These are phyloP conservation scores for Dicycla oo DNA, from an alignment of 2,888 invertebrate genomes.

Conservation along the genomic window DNA sequence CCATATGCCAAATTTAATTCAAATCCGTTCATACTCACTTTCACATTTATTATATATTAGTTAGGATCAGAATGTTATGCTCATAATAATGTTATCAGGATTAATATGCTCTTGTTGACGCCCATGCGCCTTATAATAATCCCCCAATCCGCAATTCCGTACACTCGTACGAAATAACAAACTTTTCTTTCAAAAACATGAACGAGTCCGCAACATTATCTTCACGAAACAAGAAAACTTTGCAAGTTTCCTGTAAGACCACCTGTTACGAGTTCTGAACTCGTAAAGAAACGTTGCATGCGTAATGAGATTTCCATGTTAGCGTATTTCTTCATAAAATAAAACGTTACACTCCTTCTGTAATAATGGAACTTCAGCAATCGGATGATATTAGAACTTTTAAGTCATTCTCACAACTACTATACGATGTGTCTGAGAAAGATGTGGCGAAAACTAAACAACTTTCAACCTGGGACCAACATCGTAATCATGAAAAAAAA, in stretches of 20 bases:
- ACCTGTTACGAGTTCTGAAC: slow-evolving; percentile 60
- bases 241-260: slow-evolving; percentile 29
- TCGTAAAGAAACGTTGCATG: slow-evolving; percentile 47
- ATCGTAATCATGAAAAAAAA: too few species aligned
- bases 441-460: too few species aligned
- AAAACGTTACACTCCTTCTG: neutral
- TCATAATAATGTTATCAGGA: too few species aligned
- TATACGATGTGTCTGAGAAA: too few species aligned
- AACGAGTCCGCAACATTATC: slow-evolving; percentile 32
- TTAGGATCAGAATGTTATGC: too few species aligned
- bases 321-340: slow-evolving; percentile 16
- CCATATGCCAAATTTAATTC: too few species aligned
- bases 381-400: too few species aligned
- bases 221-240: slow-evolving; percentile 48
- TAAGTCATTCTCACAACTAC: too few species aligned
- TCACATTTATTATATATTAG: too few species aligned
- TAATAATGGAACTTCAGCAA: neutral
- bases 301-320: slow-evolving; percentile 48
- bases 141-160: slow-evolving; percentile 15
- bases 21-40: too few species aligned
- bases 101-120: neutral
- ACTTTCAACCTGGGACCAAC: too few species aligned
- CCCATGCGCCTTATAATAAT: neutral
- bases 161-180: slow-evolving; percentile 32
- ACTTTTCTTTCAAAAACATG: slow-evolving; percentile 22